These are phyloP conservation scores for Mycetomoellerius zeteki DNA, from an alignment of 1,140 invertebrate species.

Conservation along the genomic window DNA sequence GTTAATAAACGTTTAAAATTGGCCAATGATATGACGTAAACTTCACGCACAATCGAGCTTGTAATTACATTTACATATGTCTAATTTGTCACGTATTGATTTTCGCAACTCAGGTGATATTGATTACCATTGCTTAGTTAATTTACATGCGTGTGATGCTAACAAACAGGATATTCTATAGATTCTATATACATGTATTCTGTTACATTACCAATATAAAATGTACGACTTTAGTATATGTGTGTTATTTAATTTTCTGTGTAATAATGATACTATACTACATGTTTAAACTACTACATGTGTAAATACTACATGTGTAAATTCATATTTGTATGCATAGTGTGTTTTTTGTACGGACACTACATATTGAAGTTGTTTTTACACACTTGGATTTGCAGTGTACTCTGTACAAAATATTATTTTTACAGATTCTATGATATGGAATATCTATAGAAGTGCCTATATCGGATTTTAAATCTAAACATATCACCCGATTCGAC, in stretches of 20 bases:
- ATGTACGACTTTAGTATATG: too few species aligned
- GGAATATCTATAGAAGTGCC: not conserved
- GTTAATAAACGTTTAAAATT: not conserved
- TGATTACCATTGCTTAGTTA: slow-evolving; percentile 19
- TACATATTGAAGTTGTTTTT: too few species aligned
- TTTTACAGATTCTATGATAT: not conserved
- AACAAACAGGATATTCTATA: not conserved
- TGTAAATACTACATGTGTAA: too few species aligned
- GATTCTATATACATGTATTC: not conserved
- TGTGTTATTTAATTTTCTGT: too few species aligned
- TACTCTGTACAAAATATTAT: not conserved
- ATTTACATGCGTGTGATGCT: not conserved
- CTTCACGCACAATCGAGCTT: not conserved
- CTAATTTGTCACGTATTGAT: slow-evolving; percentile 21
- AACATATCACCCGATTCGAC: not conserved
- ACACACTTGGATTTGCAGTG: too few species aligned
- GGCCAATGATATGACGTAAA: not conserved
- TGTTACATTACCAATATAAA: not conserved
- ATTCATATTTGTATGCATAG: too few species aligned
- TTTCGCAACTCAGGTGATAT: slow-evolving; percentile 24
- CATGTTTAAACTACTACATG: too few species aligned
- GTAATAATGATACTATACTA: too few species aligned
- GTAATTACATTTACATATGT: slow-evolving; percentile 14
- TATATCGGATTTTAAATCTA: not conserved
- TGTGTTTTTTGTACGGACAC: too few species aligned